Evolutionary conservation across 2,888 invertebrate genomes (phyloP), one percentile per base, ranked within the genome.

Genomic region (Drosophila infuscata): DNA sequence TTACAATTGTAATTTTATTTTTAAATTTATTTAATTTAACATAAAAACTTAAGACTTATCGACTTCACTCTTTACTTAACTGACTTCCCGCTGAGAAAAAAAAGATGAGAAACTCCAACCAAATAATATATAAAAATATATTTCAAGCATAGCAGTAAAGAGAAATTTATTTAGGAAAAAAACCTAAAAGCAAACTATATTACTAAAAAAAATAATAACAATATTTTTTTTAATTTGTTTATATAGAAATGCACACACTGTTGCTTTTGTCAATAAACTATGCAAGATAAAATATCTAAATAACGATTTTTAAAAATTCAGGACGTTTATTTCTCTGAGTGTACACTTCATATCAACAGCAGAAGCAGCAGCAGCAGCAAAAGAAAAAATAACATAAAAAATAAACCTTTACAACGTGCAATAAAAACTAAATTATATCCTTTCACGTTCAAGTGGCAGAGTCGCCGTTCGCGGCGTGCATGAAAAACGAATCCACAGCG

Each of bases 381-480:
- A 17, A 36, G 25, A 29, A 20, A n/a, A 54, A 11, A 11, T 17
- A 11, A n/a, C 11, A 9, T n/a, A 11, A 38, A 54, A 56, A 65
- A 59, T 59, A 73, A 84, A 77, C 76, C 70, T 63, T 78, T 60
- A 69, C 70, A 79, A 72, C 74, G 72, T 75, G 86, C 83, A 88
- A 91, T 91, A 88, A 91, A 88, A 88, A 89, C 88, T 82, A 88
- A 88, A 88, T 88, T 88, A 90, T 90, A 88, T 88, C 91, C 88
- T 91, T 88, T 85, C 80, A 76, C 72, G 79, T 74, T 87, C 88
- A 84, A 89, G 90, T 89, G 90, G 73, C 70, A 53, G 65, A 65
- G 64, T 68, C 68, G 56, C 48, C 41, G 52, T 30, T 46, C 30
- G 72, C 66, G 75, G 66, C 78, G 35, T 57, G 66, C 66, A 70